phyloP scores from a whole-genome alignment of 2,888 invertebrate species.

The Diachrysia chrysitis region DNA sequence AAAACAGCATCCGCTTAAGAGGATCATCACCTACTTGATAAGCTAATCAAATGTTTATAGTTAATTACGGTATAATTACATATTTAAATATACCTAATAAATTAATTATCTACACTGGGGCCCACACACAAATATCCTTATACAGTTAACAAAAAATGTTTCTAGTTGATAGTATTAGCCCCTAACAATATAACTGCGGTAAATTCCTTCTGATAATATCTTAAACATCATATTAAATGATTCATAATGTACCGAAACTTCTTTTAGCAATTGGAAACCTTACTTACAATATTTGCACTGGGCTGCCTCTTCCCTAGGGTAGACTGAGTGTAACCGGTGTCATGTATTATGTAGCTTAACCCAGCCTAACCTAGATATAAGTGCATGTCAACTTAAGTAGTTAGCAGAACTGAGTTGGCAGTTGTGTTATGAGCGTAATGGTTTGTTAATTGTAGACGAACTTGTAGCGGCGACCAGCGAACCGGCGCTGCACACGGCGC shows the following conservation, averaged over 20 bases:
- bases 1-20: not conserved
- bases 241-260: too few species aligned
- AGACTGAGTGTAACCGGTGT: too few species aligned
- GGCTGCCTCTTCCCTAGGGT: too few species aligned
- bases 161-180: not conserved
- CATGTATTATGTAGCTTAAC: not conserved
- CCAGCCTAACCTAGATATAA: conserved; percentile 38
- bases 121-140: not conserved
- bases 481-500: conserved; percentile 92
- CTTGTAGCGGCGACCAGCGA: conserved; percentile 90
- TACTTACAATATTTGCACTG: too few species aligned
- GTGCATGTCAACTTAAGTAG: conserved; percentile 54
- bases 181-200: not conserved
- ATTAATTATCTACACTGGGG: not conserved
- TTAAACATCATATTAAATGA: too few species aligned
- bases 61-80: not conserved
- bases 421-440: conserved; percentile 27
- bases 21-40: not conserved
- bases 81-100: not conserved
- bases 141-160: not conserved
- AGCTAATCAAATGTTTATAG: not conserved
- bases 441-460: conserved; percentile 81
- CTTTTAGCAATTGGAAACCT: too few species aligned
- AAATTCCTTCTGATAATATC: too few species aligned
- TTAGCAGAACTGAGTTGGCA: conserved; percentile 34